phyloP scores from a whole-genome alignment of 2,113 vertebrate genomes.

The Oreochromis aureus region DNA sequence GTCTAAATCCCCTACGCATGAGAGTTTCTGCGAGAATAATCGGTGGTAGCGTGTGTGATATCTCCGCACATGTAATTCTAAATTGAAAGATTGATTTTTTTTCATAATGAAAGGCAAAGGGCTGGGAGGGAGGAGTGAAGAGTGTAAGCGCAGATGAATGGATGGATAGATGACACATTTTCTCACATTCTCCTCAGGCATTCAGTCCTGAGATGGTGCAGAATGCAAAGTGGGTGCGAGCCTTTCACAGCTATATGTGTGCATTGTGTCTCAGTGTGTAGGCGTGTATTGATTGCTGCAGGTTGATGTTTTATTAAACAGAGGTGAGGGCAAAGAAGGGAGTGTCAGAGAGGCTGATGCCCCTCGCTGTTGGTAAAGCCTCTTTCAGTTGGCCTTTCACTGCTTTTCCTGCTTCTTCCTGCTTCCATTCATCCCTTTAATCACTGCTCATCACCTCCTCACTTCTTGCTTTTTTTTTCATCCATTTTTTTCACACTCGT shows the following conservation, averaged over 20 bases:
- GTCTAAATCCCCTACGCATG: neutral
- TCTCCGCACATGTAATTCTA: neutral
- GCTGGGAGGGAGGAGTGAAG: neutral
- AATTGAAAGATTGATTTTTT: neutral
- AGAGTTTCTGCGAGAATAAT: neutral
- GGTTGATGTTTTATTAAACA: constrained; percentile 60
- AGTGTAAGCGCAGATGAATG: neutral
- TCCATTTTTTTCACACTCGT: neutral
- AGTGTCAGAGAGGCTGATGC: neutral
- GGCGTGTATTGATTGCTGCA: constrained; percentile 31
- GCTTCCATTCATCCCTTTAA: neutral
- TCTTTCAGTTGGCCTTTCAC: neutral
- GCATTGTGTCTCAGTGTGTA: neutral
- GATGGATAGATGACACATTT: neutral
- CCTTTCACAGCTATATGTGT: neutral
- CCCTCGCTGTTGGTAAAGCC: constrained; percentile 6
- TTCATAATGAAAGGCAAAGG: constrained; percentile 11
- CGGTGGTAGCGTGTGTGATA: neutral
- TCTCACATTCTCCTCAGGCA: neutral
- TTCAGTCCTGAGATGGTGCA: neutral
- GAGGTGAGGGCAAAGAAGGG: neutral
- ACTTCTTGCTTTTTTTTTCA: neutral
- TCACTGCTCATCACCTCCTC: neutral
- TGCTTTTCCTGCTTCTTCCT: neutral
- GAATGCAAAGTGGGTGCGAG: constrained; percentile 15